These are phyloP conservation scores for Habroteleia sp. DNA, from an alignment of 2,888 invertebrate species.

Conservation along the genomic window DNA sequence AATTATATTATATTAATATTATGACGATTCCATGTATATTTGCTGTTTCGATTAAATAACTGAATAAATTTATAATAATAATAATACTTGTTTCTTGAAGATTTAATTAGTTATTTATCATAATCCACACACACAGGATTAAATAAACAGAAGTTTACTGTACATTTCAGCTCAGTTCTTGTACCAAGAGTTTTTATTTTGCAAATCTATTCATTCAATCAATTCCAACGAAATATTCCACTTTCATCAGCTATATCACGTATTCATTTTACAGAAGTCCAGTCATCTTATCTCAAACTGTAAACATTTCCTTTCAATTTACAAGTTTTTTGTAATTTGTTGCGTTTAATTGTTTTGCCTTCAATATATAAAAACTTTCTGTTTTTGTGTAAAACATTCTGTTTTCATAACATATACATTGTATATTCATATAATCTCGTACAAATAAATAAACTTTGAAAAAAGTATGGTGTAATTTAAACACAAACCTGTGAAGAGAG, in stretches of 20 bases:
- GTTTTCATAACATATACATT: too few relatives aligned
- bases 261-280: slow-evolving; percentile 43
- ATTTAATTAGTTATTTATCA: too few relatives aligned
- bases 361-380: slow-evolving; percentile 3
- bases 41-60: too few relatives aligned
- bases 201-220: slow-evolving; percentile 15
- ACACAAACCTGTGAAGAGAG: slow-evolving; percentile 89
- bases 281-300: slow-evolving; percentile 1
- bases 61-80: too few relatives aligned
- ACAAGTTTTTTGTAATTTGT: background rate
- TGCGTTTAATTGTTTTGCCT: slow-evolving; percentile 3
- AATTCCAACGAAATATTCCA: slow-evolving; percentile 61
- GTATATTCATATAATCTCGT: too few relatives aligned
- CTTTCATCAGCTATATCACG: slow-evolving; percentile 57
- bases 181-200: slow-evolving; percentile 12
- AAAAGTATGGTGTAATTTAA: too few relatives aligned
- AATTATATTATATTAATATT: too few relatives aligned
- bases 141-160: slow-evolving; percentile 37
- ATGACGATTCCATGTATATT: too few relatives aligned
- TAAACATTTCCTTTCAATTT: slow-evolving; percentile 4
- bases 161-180: slow-evolving; percentile 1
- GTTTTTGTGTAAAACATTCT: background rate
- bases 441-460: too few relatives aligned
- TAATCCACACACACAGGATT: too few relatives aligned
- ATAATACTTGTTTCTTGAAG: too few relatives aligned